These are phyloP conservation scores for Haplochromis vanheusdeni DNA, from an alignment of 2,113 vertebrate species.

Conservation along the genomic window DNA sequence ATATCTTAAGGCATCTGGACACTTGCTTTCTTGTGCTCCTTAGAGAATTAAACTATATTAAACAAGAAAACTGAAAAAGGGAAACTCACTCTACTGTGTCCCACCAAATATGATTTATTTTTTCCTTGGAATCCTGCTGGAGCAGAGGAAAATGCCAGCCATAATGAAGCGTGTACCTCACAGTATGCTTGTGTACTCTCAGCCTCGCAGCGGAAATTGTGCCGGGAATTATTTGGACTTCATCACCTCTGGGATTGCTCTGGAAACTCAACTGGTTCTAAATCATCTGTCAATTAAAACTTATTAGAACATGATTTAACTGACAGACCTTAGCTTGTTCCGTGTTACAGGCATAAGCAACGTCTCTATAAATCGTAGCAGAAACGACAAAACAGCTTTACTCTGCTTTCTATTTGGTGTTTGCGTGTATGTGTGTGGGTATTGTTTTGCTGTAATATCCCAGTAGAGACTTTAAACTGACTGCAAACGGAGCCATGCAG, in stretches of 20 bases:
- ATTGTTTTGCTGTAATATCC: neutral
- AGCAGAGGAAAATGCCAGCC: constrained; percentile 5
- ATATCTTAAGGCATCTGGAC: neutral
- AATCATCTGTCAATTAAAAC: neutral
- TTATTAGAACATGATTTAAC: neutral
- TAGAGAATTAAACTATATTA: constrained; percentile 4
- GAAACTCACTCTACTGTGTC: neutral
- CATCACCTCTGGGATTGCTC: constrained; percentile 5
- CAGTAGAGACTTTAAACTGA: neutral
- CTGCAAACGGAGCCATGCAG: neutral
- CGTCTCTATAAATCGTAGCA: neutral
- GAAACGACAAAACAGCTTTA: neutral
- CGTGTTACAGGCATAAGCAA: neutral
- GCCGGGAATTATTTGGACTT: constrained; percentile 9
- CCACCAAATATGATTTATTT: neutral
- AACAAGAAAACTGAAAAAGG: neutral
- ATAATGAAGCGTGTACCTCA: constrained; percentile 8
- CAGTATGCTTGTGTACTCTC: neutral
- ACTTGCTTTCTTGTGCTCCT: neutral
- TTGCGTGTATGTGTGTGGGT: neutral
- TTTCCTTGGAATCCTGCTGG: neutral
- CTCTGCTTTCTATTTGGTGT: neutral
- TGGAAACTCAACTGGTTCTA: neutral
- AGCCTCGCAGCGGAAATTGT: neutral
- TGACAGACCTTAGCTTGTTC: neutral